phyloP scores from a whole-genome alignment of 2,113 vertebrate genomes.

The Mionectes macconnelli region DNA sequence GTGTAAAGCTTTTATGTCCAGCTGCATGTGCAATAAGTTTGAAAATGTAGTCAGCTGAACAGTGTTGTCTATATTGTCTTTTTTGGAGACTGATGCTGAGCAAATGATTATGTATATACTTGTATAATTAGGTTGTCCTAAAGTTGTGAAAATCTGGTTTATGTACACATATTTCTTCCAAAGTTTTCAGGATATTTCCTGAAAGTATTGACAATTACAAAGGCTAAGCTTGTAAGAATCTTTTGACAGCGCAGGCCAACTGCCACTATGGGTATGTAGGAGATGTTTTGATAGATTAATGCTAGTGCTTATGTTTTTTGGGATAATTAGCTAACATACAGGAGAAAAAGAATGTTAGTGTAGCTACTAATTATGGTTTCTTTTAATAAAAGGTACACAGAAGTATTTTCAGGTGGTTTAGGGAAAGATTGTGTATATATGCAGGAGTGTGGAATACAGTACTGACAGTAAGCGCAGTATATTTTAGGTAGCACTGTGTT shows the following conservation, averaged over 20 bases:
- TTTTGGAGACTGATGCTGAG: background rate
- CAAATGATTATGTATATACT: background rate
- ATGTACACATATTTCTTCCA: background rate
- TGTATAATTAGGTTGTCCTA: background rate
- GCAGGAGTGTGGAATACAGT: background rate
- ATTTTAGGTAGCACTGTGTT: background rate
- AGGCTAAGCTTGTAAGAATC: background rate
- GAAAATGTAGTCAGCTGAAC: background rate
- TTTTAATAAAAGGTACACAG: background rate
- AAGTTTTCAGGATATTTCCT: background rate
- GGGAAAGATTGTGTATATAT: background rate
- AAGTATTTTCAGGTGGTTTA: background rate
- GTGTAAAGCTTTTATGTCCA: background rate
- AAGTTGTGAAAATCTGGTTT: background rate
- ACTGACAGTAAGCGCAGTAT: background rate
- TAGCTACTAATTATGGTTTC: background rate
- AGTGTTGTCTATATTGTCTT: background rate
- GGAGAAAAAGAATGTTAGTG: background rate
- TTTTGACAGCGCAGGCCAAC: background rate
- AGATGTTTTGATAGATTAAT: background rate
- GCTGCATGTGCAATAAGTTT: background rate
- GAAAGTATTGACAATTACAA: background rate
- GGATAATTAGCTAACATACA: background rate
- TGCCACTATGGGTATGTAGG: background rate
- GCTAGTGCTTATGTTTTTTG: background rate